A percentile compares a stretch with the other conserved stretches of the same genome.
Conservation (phyloP, 1,140 invertebrate genomes). For the Procambarus virginalis region DNA sequence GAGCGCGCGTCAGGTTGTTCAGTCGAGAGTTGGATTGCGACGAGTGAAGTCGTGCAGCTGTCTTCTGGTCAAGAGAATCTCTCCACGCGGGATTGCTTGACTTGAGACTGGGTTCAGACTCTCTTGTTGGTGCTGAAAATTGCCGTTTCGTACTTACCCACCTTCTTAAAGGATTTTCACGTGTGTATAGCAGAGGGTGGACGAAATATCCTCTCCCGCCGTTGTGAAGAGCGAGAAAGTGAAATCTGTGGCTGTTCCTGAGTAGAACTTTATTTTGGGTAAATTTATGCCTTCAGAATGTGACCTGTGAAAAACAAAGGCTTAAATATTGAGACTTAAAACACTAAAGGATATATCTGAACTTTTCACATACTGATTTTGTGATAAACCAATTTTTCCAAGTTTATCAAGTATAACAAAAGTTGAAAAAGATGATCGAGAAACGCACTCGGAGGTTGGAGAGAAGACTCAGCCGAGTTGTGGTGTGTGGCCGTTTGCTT, state of each 20-base stretch:
- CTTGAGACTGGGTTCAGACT: slow-evolving; percentile 10
- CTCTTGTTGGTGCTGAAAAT: background rate
- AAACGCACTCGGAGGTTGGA: background rate
- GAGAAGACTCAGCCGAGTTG: slow-evolving; percentile 17
- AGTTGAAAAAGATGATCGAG: background rate
- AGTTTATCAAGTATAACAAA: background rate
- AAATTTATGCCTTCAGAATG: background rate
- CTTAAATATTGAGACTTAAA: too few relatives aligned
- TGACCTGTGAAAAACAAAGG: background rate
- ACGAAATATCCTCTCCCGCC: background rate
- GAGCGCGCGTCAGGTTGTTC: background rate
- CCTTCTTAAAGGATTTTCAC: background rate
- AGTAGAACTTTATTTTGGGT: background rate
- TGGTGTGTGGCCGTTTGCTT: background rate
- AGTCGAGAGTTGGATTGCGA: slow-evolving; percentile 10
- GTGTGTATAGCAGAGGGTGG: background rate
- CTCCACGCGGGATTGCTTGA: slow-evolving; percentile 20
- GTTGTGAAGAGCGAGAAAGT: background rate
- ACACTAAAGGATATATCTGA: too few relatives aligned
- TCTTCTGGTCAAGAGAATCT: slow-evolving; percentile 21
- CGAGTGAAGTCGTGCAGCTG: slow-evolving; percentile 7
- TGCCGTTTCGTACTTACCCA: background rate
- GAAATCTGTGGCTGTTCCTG: background rate
- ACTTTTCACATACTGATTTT: background rate
- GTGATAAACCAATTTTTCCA: background rate